A percentile compares a stretch with the other conserved stretches of the same genome.
Conservation (phyloP, 1,140 invertebrate genomes). For the Pachyrhynchus sulphureomaculatus region DNA sequence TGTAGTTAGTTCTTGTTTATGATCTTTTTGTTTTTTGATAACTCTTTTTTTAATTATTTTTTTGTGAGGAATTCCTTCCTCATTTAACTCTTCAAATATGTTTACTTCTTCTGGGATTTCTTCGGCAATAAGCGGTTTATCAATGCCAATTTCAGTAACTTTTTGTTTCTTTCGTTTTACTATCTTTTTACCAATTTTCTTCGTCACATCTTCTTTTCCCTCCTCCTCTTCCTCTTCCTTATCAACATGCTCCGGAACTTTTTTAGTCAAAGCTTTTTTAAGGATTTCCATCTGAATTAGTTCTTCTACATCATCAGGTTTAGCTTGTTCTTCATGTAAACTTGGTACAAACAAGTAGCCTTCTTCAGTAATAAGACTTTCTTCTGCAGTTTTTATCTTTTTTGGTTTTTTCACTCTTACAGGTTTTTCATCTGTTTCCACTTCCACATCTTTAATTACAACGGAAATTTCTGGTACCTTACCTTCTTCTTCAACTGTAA, state of each 20-base stretch:
- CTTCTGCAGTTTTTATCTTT: constrained; percentile 26
- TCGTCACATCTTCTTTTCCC: constrained; percentile 16
- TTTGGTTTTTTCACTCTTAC: constrained; percentile 50
- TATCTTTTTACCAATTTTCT: constrained; percentile 14
- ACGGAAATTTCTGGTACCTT: constrained; percentile 48
- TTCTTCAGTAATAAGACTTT: constrained; percentile 36
- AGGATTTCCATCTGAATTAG: constrained; percentile 35
- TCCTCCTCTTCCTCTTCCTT: constrained; percentile 44
- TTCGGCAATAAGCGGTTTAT: constrained; percentile 29
- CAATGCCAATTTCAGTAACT: constrained; percentile 14
- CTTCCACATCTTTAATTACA: constrained; percentile 41
- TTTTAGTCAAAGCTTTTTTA: constrained; percentile 42
- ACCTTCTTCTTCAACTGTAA: constrained; percentile 50
- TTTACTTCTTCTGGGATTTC: constrained; percentile 51
- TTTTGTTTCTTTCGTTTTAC: constrained; percentile 19
- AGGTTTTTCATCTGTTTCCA: constrained; percentile 49
- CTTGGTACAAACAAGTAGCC: constrained; percentile 33
- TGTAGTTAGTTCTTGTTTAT: constrained; percentile 54
- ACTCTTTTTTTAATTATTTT: constrained; percentile 50
- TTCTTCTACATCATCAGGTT: constrained; percentile 27
- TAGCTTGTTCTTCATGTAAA: constrained; percentile 36
- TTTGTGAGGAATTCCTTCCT: constrained; percentile 43
- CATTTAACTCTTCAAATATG: constrained; percentile 38
- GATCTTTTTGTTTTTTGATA: constrained; percentile 49
- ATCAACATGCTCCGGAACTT: constrained; percentile 46